Conservation (phyloP, 1,140 invertebrate genomes). For the Schmidtea mediterranea region DNA sequence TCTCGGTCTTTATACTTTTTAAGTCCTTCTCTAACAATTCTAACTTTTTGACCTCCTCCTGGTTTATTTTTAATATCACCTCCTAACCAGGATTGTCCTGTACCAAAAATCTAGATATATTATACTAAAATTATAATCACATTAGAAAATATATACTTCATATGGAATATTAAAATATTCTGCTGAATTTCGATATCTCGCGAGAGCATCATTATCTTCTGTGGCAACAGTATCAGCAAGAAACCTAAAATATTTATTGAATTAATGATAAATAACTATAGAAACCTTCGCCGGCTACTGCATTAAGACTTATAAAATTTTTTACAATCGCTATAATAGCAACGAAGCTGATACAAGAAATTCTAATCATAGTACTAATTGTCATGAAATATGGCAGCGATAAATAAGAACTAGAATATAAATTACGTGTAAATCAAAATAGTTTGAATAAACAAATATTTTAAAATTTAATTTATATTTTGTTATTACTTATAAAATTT, state of each 20-base stretch:
- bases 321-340: no score
- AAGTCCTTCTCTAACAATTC: conserved; percentile 47
- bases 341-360: no score
- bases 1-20: conserved; percentile 37
- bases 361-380: no score
- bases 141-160: neutral
- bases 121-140: conserved; percentile 4
- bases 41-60: conserved; percentile 77
- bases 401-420: no score
- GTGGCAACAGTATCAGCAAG: conserved; percentile 61
- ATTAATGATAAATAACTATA: neutral
- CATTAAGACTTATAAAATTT: no score
- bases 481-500: no score
- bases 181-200: conserved; percentile 48
- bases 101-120: conserved; percentile 40
- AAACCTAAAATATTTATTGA: conserved; percentile 15
- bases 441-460: no score
- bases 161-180: conserved; percentile 34
- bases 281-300: no score
- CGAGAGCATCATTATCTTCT: conserved; percentile 61
- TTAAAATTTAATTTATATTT: no score
- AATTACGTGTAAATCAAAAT: no score
- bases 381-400: no score
- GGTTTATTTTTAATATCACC: conserved; percentile 42
- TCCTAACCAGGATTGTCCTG: conserved; percentile 56